These are phyloP conservation scores for Nomada goodeniana DNA, from an alignment of 2,888 invertebrate genomes.

Conservation along the genomic window DNA sequence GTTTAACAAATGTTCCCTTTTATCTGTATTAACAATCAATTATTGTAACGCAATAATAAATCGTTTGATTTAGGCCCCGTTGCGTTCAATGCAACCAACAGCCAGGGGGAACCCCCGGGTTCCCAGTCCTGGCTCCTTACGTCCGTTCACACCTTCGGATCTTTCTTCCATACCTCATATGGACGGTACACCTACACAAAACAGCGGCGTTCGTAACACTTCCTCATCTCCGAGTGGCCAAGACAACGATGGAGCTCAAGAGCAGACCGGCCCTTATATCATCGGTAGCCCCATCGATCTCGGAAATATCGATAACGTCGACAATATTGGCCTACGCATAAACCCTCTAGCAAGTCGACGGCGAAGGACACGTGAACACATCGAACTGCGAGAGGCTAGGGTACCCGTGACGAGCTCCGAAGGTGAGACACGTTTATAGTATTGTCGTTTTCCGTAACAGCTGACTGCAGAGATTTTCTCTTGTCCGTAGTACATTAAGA, in stretches of 20 bases:
- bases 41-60: background rate
- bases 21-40: background rate
- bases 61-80: conserved; percentile 78
- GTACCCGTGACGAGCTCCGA: conserved; percentile 55
- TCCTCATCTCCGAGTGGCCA: conserved; percentile 54
- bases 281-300: conserved; percentile 83
- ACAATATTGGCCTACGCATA: conserved; percentile 78
- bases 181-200: conserved; percentile 79
- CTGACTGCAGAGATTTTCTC: background rate
- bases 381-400: conserved; percentile 79
- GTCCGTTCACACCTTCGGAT: conserved; percentile 82
- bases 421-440: conserved; percentile 61
- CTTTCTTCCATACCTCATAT: conserved; percentile 83
- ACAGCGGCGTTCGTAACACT: conserved; percentile 67
- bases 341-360: conserved; percentile 67
- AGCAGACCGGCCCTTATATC: conserved; percentile 77
- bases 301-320: conserved; percentile 82
- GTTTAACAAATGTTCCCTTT: background rate
- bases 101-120: conserved; percentile 79
- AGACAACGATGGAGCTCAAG: conserved; percentile 41
- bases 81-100: conserved; percentile 81
- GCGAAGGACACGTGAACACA: conserved; percentile 78
- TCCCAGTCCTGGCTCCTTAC: conserved; percentile 73
- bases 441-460: background rate
- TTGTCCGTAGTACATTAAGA: background rate